A percentile compares a stretch with the other conserved stretches of the same genome.
Evolutionary conservation across 2,797 vertebrate genomes (phyloP).

Genomic region (Nannoperca obscura): DNA sequence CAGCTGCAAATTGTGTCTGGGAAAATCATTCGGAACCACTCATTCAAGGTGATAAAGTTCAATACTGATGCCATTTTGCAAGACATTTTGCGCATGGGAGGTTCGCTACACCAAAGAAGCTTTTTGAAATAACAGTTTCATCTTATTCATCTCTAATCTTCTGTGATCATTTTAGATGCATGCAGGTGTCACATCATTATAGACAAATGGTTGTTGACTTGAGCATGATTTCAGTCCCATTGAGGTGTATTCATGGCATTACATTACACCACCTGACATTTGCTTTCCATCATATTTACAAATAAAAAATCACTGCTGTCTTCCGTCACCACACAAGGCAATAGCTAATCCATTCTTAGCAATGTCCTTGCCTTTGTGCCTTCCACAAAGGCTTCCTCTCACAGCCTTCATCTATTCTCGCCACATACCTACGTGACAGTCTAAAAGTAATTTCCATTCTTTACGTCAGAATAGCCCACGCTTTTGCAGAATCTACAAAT

Average conservation of each 20-base stretch:
- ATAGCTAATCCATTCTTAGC: slow-evolving; percentile 15
- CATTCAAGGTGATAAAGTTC: slow-evolving; percentile 30
- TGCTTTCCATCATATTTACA: not conserved
- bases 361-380: slow-evolving; percentile 21
- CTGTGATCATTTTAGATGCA: not conserved
- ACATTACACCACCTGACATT: not conserved
- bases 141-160: not conserved
- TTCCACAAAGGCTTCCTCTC: slow-evolving; percentile 28
- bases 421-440: not conserved
- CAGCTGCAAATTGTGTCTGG: slow-evolving; percentile 1
- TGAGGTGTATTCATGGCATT: not conserved
- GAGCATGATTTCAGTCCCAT: not conserved
- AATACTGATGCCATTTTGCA: not conserved
- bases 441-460: not conserved
- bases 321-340: slow-evolving; percentile 35
- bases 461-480: not conserved
- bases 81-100: not conserved
- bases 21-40: slow-evolving; percentile 21
- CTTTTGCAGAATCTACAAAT: not conserved
- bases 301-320: not conserved
- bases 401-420: not conserved
- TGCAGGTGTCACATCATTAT: not conserved
- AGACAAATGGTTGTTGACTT: not conserved
- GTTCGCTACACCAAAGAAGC: not conserved
- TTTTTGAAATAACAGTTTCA: not conserved